Conservation (phyloP, 2,797 vertebrate species). For the Acipenser oxyrinchus region DNA sequence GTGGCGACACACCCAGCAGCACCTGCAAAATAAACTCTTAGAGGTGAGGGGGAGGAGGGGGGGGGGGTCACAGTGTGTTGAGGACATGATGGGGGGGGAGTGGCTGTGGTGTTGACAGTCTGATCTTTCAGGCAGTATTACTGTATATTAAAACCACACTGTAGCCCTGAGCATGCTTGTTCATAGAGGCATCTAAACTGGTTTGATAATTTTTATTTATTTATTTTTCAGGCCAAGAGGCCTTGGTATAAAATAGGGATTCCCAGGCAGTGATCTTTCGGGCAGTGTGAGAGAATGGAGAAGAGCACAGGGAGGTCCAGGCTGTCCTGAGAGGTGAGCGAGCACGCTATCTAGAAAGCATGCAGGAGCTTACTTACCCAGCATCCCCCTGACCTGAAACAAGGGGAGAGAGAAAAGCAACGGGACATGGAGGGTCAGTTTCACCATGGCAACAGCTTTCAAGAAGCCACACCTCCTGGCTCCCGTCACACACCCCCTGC, state of each 20-base stretch:
- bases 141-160: too few species aligned
- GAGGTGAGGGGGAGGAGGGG: slow-evolving; percentile 40
- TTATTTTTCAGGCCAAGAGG: too few species aligned
- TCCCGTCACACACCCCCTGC: too few species aligned
- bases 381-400: slow-evolving; percentile 44
- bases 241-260: too few species aligned
- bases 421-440: slow-evolving; percentile 22
- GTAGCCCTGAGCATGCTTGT: too few species aligned
- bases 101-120: too few species aligned
- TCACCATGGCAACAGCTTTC: slow-evolving; percentile 1
- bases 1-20: slow-evolving; percentile 92
- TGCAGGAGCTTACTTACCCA: slow-evolving; percentile 29
- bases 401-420: slow-evolving; percentile 30
- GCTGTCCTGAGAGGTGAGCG: background rate
- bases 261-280: too few species aligned
- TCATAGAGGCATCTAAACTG: too few species aligned
- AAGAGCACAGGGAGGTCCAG: slow-evolving; percentile 23
- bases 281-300: slow-evolving; percentile 25
- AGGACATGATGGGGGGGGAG: background rate
- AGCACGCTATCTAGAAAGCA: slow-evolving; percentile 15
- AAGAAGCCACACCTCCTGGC: background rate
- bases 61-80: background rate
- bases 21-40: slow-evolving; percentile 76
- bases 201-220: too few species aligned
- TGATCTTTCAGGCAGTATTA: background rate